These are phyloP conservation scores for Oxystoma pomonae DNA, from an alignment of 2,888 invertebrate genomes.

Conservation along the genomic window DNA sequence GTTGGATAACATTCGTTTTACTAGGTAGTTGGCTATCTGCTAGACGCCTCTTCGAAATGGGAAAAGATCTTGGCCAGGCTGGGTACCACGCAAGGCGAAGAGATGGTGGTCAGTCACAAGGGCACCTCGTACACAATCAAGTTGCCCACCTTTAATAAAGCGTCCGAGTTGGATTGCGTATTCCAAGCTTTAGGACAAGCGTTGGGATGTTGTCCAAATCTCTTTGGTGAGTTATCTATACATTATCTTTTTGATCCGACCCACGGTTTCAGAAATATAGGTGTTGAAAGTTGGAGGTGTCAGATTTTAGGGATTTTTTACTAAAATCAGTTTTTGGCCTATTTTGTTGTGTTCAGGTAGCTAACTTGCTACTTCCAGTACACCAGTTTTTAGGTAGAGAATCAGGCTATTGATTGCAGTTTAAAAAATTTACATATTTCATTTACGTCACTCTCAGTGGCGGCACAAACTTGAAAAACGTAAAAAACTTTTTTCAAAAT, in stretches of 20 bases:
- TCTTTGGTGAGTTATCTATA: slow-evolving; percentile 49
- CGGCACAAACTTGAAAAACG: no score
- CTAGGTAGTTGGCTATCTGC: slow-evolving; percentile 29
- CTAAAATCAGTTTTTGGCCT: slow-evolving; percentile 4
- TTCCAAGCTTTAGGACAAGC: slow-evolving; percentile 52
- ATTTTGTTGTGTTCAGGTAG: background rate
- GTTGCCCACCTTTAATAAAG: slow-evolving; percentile 49
- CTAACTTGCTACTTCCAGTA: no score
- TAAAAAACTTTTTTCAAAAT: no score
- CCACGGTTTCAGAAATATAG: no score
- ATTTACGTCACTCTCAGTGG: no score
- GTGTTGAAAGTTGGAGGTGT: no score
- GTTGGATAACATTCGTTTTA: no score
- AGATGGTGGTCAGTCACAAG: slow-evolving; percentile 42
- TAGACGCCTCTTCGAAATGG: slow-evolving; percentile 41
- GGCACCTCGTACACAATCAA: slow-evolving; percentile 55
- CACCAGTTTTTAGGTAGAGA: no score
- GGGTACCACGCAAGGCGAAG: slow-evolving; percentile 41
- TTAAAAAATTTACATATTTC: no score
- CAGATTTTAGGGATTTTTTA: no score
- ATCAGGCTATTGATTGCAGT: no score
- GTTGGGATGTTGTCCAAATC: slow-evolving; percentile 55
- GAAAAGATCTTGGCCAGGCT: slow-evolving; percentile 42
- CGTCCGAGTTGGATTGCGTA: slow-evolving; percentile 50
- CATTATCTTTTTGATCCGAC: no score